Evolutionary conservation across 2,888 invertebrate species (phyloP), one percentile per base, ranked within the genome.

Genomic region (Cerastoderma edule): DNA sequence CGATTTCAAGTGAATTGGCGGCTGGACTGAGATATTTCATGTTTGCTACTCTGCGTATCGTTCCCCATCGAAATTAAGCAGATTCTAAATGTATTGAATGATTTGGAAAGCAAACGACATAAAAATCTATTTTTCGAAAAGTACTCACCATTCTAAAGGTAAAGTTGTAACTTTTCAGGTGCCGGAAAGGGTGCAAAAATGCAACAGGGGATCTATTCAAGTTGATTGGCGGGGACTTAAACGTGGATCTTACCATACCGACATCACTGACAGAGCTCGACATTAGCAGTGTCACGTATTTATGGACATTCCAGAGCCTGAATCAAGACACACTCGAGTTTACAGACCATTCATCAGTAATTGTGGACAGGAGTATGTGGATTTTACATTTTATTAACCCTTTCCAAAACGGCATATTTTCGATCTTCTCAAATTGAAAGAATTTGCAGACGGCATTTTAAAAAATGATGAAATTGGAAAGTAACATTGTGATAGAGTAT

Each of bases 171-270:
- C 39, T 10, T 50, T 13, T 5, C 24, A 60, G 60, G 19, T 60
- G 60, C 10, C 60, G 60, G 1, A 60, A 60, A 22, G 33, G 60
- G 2, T 60, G 60, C 27, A 22, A 22, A 19, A 32, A 33, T 5
- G 39, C 24, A 13, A 22, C 22, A 22, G 60, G 60, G 1, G 60
- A 60, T 27, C 13, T 60, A 13, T n/a, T 60, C 27, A 60, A 60
- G 60, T 22, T 60, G 27, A 39, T 39, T 6, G 39, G 13, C 4
- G 39, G 39, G 3, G 56, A 56, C 19, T 39, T 60, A 28, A 60
- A 60, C 35, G 39, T 60, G 16, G 60, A 60, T 39, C n/a, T 60
- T 10, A 27, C 27, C 2, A 60, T 60, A 22, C 60, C 60, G 16
- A 28, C 2, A 10, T 13, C 19, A 22, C 22, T 60, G 4, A 5